These are phyloP conservation scores for Cavia aperea DNA, from an alignment of 2,113 vertebrate species.

Conservation along the genomic window DNA sequence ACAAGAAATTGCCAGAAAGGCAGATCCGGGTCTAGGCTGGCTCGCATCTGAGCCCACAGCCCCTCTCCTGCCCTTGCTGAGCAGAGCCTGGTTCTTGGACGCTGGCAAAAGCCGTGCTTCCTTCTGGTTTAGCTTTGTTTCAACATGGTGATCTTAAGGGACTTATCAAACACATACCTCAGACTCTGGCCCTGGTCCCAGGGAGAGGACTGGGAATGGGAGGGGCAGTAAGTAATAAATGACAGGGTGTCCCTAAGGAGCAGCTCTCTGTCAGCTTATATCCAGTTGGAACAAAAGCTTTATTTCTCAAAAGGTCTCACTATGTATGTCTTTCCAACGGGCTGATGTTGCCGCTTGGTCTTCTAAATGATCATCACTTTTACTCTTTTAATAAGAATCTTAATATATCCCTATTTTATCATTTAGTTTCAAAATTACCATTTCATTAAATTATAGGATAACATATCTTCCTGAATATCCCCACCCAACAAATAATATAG, in stretches of 20 bases:
- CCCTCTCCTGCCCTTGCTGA: background rate
- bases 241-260: slow-evolving; percentile 1
- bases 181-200: slow-evolving; percentile 21
- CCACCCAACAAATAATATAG: slow-evolving; percentile 5
- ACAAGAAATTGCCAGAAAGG: background rate
- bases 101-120: background rate
- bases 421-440: slow-evolving; percentile 21
- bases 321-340: background rate
- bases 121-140: background rate
- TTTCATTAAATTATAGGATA: slow-evolving; percentile 28
- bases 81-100: background rate
- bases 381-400: background rate
- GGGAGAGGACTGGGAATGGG: slow-evolving; percentile 6
- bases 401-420: background rate
- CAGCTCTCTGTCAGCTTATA: background rate
- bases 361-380: background rate
- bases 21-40: background rate
- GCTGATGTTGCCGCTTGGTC: background rate
- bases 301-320: background rate
- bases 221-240: background rate
- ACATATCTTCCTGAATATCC: background rate
- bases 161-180: slow-evolving; percentile 16
- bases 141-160: background rate
- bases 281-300: background rate
- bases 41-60: background rate